Percentiles rank a stretch among this genome's conserved stretches.
Conservation (phyloP, 2,113 vertebrate genomes). For the Platichthys stellatus region DNA sequence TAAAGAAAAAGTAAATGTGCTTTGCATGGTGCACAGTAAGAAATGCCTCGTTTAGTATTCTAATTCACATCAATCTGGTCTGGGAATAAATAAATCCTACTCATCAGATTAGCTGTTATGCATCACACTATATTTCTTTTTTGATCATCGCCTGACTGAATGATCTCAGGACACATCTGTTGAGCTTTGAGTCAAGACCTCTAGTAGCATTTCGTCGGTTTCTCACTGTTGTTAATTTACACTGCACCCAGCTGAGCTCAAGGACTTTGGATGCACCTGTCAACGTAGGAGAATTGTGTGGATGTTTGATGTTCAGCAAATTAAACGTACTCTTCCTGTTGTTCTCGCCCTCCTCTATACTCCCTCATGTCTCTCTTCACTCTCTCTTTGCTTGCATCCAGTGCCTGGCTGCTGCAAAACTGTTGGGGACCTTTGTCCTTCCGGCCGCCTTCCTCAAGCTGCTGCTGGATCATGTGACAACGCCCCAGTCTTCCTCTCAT, state of each 20-base stretch:
- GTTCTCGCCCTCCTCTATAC: conserved; percentile 10
- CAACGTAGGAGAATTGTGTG: conserved; percentile 21
- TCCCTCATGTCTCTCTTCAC: conserved; percentile 7
- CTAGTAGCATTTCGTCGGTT: conserved; percentile 1
- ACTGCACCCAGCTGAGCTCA: conserved; percentile 27
- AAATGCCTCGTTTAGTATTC: background rate
- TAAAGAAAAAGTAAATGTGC: background rate
- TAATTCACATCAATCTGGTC: background rate
- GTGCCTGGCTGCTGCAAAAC: conserved; percentile 86
- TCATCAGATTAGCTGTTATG: background rate
- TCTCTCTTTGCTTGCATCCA: background rate
- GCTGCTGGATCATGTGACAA: conserved; percentile 81
- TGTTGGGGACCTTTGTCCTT: conserved; percentile 89
- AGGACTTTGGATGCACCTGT: conserved; percentile 70
- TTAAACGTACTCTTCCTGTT: conserved; percentile 38
- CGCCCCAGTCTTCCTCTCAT: conserved; percentile 77
- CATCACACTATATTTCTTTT: background rate
- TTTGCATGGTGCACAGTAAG: background rate
- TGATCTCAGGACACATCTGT: conserved; percentile 57
- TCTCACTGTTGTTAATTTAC: conserved; percentile 16
- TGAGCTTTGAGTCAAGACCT: conserved; percentile 37
- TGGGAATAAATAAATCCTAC: conserved; percentile 48
- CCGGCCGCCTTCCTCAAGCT: conserved; percentile 90
- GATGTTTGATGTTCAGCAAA: conserved; percentile 41
- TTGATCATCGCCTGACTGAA: background rate